A percentile compares a stretch with the other conserved stretches of the same genome.
Evolutionary conservation across 1,140 invertebrate genomes (phyloP).

Genomic region (Heliconius melpomene): DNA sequence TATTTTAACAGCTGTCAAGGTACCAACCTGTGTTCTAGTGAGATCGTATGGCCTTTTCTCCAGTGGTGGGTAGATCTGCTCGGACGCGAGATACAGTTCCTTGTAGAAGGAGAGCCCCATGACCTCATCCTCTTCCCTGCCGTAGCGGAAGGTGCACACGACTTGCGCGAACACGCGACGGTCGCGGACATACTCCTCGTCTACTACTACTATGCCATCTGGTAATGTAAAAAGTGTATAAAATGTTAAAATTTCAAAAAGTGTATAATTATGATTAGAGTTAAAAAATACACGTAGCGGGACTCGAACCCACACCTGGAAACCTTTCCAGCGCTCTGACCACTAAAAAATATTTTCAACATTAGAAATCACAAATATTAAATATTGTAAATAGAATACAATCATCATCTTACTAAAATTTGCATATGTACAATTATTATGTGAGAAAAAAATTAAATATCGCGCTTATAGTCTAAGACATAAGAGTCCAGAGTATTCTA

Average conservation of each 20-base stretch:
- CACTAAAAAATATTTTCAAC: too few relatives aligned
- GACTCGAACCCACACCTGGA: too few relatives aligned
- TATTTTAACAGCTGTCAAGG: background rate
- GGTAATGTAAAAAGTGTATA: constrained; percentile 17
- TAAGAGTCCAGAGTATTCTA: too few relatives aligned
- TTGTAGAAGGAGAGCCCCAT: constrained; percentile 99
- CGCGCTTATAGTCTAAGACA: too few relatives aligned
- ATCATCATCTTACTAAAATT: too few relatives aligned
- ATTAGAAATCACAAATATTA: too few relatives aligned
- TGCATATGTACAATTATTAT: too few relatives aligned
- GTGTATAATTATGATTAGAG: too few relatives aligned
- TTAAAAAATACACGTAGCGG: too few relatives aligned
- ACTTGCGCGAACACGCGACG: constrained; percentile 96
- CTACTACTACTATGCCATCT: constrained; percentile 97
- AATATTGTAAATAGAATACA: too few relatives aligned
- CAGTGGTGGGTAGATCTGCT: constrained; percentile 91
- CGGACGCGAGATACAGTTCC: constrained; percentile 94
- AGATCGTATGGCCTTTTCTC: constrained; percentile 83
- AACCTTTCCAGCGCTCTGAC: too few relatives aligned
- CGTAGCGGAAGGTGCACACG: constrained; percentile 98
- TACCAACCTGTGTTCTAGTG: constrained; percentile 83
- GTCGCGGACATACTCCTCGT: constrained; percentile 93
- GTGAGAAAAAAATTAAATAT: too few relatives aligned
- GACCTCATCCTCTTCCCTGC: constrained; percentile 98
- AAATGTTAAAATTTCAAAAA: background rate